Conservation (phyloP, 2,797 vertebrate species). For the Chrysocyon brachyurus region DNA sequence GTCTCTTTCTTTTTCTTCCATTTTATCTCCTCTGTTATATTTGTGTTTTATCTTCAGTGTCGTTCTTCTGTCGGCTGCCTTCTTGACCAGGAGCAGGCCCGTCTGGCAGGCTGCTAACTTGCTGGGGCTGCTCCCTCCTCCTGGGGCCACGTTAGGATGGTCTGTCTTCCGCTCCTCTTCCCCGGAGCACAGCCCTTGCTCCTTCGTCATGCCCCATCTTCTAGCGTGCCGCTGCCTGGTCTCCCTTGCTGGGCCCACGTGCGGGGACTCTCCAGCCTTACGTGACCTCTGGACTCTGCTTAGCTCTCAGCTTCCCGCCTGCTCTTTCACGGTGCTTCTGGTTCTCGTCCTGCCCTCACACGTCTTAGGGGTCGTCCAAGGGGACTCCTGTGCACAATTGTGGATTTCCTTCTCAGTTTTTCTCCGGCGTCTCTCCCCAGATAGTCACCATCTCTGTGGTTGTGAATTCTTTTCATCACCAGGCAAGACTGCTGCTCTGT, state of each 20-base stretch:
- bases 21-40: not conserved
- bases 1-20: not conserved
- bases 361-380: not conserved
- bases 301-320: not conserved
- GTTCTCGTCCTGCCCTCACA: not conserved
- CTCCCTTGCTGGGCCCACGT: not conserved
- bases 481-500: not conserved
- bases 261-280: not conserved
- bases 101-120: not conserved
- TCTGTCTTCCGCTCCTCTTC: not conserved
- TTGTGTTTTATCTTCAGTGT: not conserved
- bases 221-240: not conserved
- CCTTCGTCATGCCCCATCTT: too few species aligned
- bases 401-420: not conserved
- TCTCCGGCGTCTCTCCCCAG: not conserved
- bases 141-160: not conserved
- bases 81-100: too few species aligned
- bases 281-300: not conserved
- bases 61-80: rapidly evolving
- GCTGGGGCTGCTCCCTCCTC: rapidly evolving
- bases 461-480: too few species aligned
- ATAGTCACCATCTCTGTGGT: not conserved
- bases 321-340: not conserved
- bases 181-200: rapidly evolving
- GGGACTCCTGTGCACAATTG: not conserved